Conservation (phyloP, 2,797 vertebrate species). For the Rhodeus uyekii region DNA sequence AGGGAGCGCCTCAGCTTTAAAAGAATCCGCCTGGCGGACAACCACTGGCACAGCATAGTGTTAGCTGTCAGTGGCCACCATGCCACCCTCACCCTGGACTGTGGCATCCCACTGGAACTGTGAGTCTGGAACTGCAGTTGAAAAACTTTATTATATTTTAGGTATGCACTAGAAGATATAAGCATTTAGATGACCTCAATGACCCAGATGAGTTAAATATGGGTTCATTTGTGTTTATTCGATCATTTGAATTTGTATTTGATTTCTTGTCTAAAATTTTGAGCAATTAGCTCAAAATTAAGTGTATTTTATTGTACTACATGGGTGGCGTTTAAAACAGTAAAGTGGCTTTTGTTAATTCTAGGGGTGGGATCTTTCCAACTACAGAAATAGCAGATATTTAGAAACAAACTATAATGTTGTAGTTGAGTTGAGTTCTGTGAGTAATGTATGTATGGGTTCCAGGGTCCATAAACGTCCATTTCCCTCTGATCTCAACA, state of each 20-base stretch:
- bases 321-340: not conserved
- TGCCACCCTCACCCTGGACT: conserved; percentile 86
- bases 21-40: conserved; percentile 73
- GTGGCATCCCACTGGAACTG: conserved; percentile 81
- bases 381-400: not conserved
- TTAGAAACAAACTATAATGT: not conserved
- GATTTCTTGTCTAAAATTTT: not conserved
- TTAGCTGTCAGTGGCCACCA: conserved; percentile 75
- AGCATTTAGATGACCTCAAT: not conserved
- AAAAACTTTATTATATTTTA: not conserved
- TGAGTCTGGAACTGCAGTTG: conserved; percentile 68
- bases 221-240: no score
- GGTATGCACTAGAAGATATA: not conserved
- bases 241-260: no score
- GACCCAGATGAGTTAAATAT: no score
- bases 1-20: conserved; percentile 79
- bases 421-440: not conserved
- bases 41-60: conserved; percentile 88
- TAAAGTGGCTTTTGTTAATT: not conserved
- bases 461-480: conserved; percentile 78
- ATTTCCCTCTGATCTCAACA: conserved; percentile 81
- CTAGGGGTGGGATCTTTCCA: not conserved
- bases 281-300: not conserved
- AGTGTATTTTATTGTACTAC: not conserved
- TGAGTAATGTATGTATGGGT: conserved; percentile 8